Conservation (phyloP, 2,113 vertebrate genomes). For the Hyperopisus bebe region DNA sequence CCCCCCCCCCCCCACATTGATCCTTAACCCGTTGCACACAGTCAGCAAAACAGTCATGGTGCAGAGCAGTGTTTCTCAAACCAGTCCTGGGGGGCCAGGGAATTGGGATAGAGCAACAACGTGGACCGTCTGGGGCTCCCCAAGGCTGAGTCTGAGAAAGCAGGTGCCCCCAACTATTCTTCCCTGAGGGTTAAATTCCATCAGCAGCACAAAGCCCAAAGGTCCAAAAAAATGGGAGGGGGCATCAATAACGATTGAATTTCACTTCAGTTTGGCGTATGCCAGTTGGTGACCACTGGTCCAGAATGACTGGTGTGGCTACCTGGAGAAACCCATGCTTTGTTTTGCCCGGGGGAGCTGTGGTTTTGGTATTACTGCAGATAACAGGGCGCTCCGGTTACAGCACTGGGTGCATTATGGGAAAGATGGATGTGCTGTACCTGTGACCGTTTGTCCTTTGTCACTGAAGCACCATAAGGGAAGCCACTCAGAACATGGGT, state of each 20-base stretch:
- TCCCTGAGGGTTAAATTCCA: background rate
- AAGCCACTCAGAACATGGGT: background rate
- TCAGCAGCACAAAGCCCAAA: background rate
- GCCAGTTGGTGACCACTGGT: background rate
- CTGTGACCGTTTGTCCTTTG: background rate
- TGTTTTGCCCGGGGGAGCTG: background rate
- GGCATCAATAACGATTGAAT: background rate
- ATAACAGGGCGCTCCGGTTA: background rate
- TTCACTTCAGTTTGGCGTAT: background rate
- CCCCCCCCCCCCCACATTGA: background rate
- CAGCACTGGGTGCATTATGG: background rate
- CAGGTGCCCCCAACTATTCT: background rate
- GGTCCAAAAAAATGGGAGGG: background rate
- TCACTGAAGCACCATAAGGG: background rate
- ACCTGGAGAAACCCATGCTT: background rate
- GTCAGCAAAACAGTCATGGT: background rate
- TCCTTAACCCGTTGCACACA: background rate
- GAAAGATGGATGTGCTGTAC: background rate
- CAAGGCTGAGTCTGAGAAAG: background rate
- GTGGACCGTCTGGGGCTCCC: background rate
- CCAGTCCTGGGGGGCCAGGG: background rate
- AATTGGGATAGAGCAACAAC: background rate
- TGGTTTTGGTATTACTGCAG: background rate
- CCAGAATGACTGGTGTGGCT: background rate
- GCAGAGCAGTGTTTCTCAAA: background rate